phyloP scores from a whole-genome alignment of 2,888 invertebrate species.

The Drosophila paranaensis region DNA sequence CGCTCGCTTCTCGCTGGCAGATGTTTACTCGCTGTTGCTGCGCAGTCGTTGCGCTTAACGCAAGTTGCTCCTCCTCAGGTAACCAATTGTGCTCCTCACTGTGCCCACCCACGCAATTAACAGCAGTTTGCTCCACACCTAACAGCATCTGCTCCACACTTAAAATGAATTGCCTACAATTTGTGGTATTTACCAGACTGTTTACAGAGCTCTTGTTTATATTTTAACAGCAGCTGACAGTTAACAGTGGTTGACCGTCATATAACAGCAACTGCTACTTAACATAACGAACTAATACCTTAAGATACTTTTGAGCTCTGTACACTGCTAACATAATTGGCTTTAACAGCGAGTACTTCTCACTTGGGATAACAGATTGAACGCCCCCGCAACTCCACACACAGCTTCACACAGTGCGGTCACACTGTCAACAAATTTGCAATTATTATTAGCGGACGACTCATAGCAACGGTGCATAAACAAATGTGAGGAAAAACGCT shows the following conservation, averaged over 20 bases:
- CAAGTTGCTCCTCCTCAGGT: constrained; percentile 39
- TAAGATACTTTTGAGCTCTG: neutral
- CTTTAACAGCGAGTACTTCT: constrained; percentile 5
- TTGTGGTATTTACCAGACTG: neutral
- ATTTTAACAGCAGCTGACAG: neutral
- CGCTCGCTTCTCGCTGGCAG: constrained; percentile 59
- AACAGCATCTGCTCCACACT: neutral
- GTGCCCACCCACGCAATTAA: constrained; percentile 22
- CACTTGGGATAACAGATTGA: constrained; percentile 2
- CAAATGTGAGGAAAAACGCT: constrained; percentile 61
- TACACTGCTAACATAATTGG: neutral
- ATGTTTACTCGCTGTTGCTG: constrained; percentile 59
- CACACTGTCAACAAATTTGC: constrained; percentile 39
- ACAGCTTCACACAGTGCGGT: constrained; percentile 11
- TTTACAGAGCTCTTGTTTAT: neutral
- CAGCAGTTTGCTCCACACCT: neutral
- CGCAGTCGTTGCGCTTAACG: constrained; percentile 18
- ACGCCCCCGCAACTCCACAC: constrained; percentile 40
- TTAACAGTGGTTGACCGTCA: neutral
- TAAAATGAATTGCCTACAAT: neutral
- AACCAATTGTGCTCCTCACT: constrained; percentile 23
- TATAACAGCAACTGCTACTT: neutral
- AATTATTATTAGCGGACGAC: constrained; percentile 34
- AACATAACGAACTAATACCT: neutral
- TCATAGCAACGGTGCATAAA: constrained; percentile 69